A percentile compares a stretch with the other conserved stretches of the same genome.
phyloP scores from a whole-genome alignment of 1,140 invertebrate genomes.

The Lysiphlebus fabarum region DNA sequence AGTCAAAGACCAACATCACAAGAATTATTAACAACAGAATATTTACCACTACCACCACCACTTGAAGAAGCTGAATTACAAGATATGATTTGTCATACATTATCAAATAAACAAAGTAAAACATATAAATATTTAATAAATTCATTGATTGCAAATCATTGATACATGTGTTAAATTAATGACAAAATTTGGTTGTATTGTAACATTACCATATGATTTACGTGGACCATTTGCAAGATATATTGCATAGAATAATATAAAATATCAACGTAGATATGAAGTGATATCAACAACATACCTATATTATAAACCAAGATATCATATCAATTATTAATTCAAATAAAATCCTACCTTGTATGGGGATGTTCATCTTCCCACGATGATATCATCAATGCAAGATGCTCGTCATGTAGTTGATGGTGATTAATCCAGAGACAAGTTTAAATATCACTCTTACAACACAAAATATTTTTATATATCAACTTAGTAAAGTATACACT shows the following conservation, averaged over 20 bases:
- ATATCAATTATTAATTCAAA: too few species aligned
- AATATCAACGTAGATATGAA: constrained; percentile 78
- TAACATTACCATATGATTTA: constrained; percentile 76
- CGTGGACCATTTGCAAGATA: constrained; percentile 77
- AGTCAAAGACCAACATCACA: constrained; percentile 75
- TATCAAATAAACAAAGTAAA: constrained; percentile 78
- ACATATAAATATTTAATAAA: constrained; percentile 75
- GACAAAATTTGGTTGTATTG: constrained; percentile 78
- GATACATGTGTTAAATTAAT: constrained; percentile 74
- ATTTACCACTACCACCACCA: constrained; percentile 73
- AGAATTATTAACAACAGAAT: constrained; percentile 76
- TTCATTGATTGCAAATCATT: constrained; percentile 40
- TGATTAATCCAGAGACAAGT: too few species aligned
- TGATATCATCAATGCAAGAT: too few species aligned
- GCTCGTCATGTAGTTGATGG: too few species aligned
- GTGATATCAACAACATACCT: too few species aligned
- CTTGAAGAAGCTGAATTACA: constrained; percentile 78
- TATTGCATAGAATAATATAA: constrained; percentile 77
- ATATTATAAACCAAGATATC: too few species aligned
- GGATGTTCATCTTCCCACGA: too few species aligned
- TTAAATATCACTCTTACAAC: too few species aligned
- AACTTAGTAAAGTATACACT: too few species aligned
- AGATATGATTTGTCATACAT: constrained; percentile 71
- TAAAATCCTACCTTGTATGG: too few species aligned
- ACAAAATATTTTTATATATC: too few species aligned